Evolutionary conservation across 2,888 invertebrate genomes (phyloP), one percentile per base, ranked within the genome.

Genomic region (Opisthograptis luteolata): DNA sequence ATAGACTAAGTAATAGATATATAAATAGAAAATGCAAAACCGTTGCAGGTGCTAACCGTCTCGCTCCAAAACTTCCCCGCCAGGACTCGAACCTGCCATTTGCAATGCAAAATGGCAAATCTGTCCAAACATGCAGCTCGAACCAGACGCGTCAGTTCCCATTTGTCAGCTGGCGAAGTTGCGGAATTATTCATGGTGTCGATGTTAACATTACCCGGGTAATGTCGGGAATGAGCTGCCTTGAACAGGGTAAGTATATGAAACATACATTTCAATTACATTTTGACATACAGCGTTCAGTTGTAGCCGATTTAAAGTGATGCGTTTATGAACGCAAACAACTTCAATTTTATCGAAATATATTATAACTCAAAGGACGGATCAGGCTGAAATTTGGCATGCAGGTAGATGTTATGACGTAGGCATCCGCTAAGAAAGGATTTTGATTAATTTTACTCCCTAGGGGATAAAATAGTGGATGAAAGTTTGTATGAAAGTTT

Each of bases 21-120:
- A n/a, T n/a, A n/a, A 37, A 15, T 15, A 37, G 10, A 35, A 32
- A 34, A 37, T 37, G 37, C 15, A 28, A 30, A 37, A 31, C 22
- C 20, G 17, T 15, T 15, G 15, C 14, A 36, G 24, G n/a, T 19
- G 13, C 31, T 32, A 17, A 30, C 4, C 24, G 5, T 9, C 43
- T 42, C 20, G 2, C n/a, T 14, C 15, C 5, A 3, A 35, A 48
- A 41, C 35, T 41, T 48, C 10, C 14, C 14, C 22, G 49, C 9
- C 47, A 31, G 19, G 42, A 45, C 46, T 48, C 30, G 34, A 49
- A 51, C 52, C 43, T 31, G 24, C 14, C 17, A 65, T 65, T 62
- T 57, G 63, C 59, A 60, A 60, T 62, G 65, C 63, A 58, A 63
- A 65, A 65, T 45, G 52, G 55, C 50, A 54, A 58, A 59, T 60